A percentile compares a stretch with the other conserved stretches of the same genome.
Evolutionary conservation across 2,113 vertebrate genomes (phyloP).

Genomic region (Rhizomys pruinosus): DNA sequence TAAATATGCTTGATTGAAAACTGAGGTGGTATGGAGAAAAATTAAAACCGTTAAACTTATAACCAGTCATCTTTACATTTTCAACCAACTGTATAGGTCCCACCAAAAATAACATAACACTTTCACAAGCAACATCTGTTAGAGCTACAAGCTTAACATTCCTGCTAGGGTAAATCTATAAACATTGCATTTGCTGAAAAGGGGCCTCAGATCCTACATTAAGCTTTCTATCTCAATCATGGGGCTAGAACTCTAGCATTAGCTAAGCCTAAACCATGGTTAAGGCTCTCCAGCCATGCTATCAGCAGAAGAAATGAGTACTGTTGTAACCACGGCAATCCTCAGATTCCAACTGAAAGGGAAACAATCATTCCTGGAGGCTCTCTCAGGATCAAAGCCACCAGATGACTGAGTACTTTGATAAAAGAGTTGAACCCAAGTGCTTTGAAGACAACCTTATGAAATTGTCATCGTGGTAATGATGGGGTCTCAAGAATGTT

Average conservation of each 20-base stretch:
- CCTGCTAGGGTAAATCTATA: slow-evolving; percentile 30
- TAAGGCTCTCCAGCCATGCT: slow-evolving; percentile 44
- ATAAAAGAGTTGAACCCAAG: slow-evolving; percentile 55
- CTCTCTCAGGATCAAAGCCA: slow-evolving; percentile 59
- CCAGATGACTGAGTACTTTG: background rate
- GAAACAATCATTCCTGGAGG: slow-evolving; percentile 58
- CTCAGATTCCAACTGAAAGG: slow-evolving; percentile 14
- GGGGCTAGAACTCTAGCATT: slow-evolving; percentile 60
- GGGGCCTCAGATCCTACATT: slow-evolving; percentile 44
- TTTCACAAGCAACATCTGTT: slow-evolving; percentile 20
- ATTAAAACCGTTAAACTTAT: background rate
- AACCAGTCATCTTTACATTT: background rate
- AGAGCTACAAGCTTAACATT: slow-evolving; percentile 28
- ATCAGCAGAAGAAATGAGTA: slow-evolving; percentile 60
- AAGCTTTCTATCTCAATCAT: slow-evolving; percentile 56
- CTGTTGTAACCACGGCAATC: slow-evolving; percentile 33
- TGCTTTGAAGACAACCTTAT: slow-evolving; percentile 46
- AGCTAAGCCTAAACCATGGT: slow-evolving; percentile 59
- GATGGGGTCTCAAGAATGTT: slow-evolving; percentile 19
- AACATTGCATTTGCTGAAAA: slow-evolving; percentile 57
- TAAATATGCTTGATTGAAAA: slow-evolving; percentile 19
- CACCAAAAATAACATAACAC: background rate
- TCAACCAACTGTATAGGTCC: background rate
- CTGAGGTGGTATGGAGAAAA: background rate
- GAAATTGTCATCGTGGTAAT: slow-evolving; percentile 34